These are phyloP conservation scores for Ceratina japonica DNA, from an alignment of 1,140 invertebrate species.

Conservation along the genomic window DNA sequence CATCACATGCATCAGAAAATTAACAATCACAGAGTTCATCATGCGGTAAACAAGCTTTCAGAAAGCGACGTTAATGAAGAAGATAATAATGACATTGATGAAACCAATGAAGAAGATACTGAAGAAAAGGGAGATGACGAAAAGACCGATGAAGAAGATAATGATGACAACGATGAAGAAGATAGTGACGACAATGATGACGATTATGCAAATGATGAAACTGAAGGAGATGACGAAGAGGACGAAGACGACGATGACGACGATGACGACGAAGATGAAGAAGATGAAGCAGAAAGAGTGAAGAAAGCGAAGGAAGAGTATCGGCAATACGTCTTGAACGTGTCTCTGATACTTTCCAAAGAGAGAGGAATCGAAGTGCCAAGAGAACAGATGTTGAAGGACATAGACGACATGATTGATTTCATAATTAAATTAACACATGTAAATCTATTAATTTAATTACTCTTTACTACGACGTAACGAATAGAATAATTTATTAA, in stretches of 20 bases:
- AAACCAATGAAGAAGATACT: background rate
- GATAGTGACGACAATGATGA: background rate
- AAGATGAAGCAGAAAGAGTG: background rate
- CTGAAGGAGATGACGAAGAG: background rate
- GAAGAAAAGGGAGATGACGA: background rate
- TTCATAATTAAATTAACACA: constrained; percentile 34
- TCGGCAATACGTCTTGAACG: constrained; percentile 6
- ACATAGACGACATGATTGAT: constrained; percentile 31
- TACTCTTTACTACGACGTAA: too few relatives aligned
- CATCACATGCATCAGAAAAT: background rate
- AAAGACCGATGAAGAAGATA: background rate
- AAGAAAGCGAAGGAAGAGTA: background rate
- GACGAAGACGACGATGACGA: background rate
- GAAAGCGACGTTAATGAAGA: background rate
- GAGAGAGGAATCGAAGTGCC: constrained; percentile 21
- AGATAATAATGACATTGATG: background rate
- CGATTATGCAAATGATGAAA: background rate
- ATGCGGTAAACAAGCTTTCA: background rate
- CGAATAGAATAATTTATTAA: background rate
- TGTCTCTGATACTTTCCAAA: constrained; percentile 23
- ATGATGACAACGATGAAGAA: background rate
- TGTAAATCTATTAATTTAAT: background rate
- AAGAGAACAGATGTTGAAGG: constrained; percentile 8
- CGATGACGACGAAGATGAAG: background rate
- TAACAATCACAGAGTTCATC: background rate